Percentiles rank a stretch among this genome's conserved stretches.
Evolutionary conservation across 2,888 invertebrate species (phyloP).

Genomic region (Gortyna flavago): DNA sequence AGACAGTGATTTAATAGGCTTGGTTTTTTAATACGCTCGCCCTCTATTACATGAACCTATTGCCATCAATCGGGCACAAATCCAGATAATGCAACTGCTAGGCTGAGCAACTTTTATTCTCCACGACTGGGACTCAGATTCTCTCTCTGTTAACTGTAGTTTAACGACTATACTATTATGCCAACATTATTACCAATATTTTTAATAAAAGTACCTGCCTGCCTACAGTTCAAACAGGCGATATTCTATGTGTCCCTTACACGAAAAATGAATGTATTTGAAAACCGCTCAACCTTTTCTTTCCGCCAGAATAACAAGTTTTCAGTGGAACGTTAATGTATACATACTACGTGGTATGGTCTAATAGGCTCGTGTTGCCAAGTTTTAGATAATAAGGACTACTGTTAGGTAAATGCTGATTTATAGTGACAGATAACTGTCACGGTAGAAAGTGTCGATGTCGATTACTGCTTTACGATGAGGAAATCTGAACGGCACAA

Average conservation of each 20-base stretch:
- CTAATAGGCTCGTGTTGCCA: slow-evolving; percentile 45
- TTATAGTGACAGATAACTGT: slow-evolving; percentile 45
- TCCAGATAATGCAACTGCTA: neutral
- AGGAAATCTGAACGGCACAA: neutral
- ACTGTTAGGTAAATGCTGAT: slow-evolving; percentile 44
- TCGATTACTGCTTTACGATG: neutral
- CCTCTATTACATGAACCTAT: too few species aligned
- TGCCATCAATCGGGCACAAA: neutral
- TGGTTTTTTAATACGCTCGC: too few species aligned
- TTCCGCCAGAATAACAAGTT: slow-evolving; percentile 26
- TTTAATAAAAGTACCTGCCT: neutral
- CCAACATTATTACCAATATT: neutral
- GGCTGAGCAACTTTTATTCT: neutral
- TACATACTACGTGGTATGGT: slow-evolving; percentile 40
- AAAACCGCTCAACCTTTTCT: neutral
- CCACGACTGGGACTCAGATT: neutral
- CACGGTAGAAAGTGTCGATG: slow-evolving; percentile 23
- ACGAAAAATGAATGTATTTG: neutral
- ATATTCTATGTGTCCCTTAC: neutral
- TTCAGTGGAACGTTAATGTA: slow-evolving; percentile 39
- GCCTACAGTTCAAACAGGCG: neutral
- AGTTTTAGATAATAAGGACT: slow-evolving; percentile 42
- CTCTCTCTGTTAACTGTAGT: too few species aligned
- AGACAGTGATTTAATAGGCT: too few species aligned
- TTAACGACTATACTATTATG: neutral